phyloP scores from a whole-genome alignment of 2,113 vertebrate genomes.

The Lates calcarifer region DNA sequence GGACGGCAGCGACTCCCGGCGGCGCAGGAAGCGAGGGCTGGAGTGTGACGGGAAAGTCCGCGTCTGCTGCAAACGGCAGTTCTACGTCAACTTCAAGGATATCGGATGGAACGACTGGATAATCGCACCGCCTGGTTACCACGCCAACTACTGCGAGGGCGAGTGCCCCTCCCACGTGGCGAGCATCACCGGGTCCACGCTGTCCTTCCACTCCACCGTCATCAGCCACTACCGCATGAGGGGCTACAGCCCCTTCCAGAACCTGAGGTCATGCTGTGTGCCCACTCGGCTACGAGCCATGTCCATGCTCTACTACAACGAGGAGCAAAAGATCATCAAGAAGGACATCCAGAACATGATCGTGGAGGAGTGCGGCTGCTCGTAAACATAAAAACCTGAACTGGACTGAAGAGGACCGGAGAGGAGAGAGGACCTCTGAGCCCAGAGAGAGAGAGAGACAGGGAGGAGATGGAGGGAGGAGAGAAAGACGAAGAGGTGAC shows the following conservation, averaged over 20 bases:
- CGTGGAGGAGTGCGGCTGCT: conserved; percentile 98
- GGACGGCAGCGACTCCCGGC: conserved; percentile 86
- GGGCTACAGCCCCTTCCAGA: conserved; percentile 95
- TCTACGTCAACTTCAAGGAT: conserved; percentile 98
- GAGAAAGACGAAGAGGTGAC: background rate
- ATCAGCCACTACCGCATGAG: conserved; percentile 98
- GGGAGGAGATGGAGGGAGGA: background rate
- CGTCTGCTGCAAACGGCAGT: conserved; percentile 97
- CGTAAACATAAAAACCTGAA: conserved; percentile 78
- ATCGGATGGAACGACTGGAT: conserved; percentile 99
- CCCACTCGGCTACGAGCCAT: conserved; percentile 97
- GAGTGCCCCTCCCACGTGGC: conserved; percentile 96
- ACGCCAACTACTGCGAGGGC: conserved; percentile 98
- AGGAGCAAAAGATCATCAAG: conserved; percentile 98
- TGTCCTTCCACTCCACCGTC: conserved; percentile 98
- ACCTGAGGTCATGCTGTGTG: conserved; percentile 95
- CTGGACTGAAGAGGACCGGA: conserved; percentile 22
- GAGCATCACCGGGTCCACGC: conserved; percentile 91
- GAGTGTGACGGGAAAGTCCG: conserved; percentile 97
- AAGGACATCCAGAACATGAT: conserved; percentile 99
- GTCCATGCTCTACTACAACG: conserved; percentile 99
- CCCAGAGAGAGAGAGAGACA: conserved; percentile 9
- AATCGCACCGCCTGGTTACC: conserved; percentile 95
- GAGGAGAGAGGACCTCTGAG: conserved; percentile 31
- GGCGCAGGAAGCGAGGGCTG: conserved; percentile 91